These are phyloP conservation scores for Cynopterus brachyotis DNA, from an alignment of 2,113 vertebrate genomes.

Conservation along the genomic window DNA sequence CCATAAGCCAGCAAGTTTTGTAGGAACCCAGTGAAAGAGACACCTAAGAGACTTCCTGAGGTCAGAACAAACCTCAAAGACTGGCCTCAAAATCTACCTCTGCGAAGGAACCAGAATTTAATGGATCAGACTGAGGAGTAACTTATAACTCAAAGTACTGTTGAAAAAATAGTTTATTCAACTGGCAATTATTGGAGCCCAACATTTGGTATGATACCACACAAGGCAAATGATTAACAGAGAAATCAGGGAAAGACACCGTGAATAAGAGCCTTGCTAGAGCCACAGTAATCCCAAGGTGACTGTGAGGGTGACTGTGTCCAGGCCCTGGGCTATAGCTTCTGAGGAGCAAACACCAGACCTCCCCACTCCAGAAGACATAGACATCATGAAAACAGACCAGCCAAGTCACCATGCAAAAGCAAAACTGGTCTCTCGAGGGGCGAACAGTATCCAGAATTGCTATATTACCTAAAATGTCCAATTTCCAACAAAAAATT, in stretches of 20 bases:
- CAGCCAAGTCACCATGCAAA: background rate
- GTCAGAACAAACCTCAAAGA: background rate
- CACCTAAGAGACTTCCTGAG: background rate
- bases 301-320: no score
- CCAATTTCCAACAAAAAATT: background rate
- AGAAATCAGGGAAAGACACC: background rate
- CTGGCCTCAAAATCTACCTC: background rate
- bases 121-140: background rate
- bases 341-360: background rate
- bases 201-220: background rate
- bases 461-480: background rate
- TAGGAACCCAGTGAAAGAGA: background rate
- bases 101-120: background rate
- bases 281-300: background rate
- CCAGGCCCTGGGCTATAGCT: background rate
- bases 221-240: background rate
- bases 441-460: background rate
- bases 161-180: background rate
- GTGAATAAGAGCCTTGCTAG: background rate
- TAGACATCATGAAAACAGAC: background rate
- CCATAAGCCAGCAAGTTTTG: background rate
- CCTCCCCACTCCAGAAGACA: background rate
- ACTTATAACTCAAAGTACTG: background rate
- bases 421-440: background rate
- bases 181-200: background rate